Evolutionary conservation across 1,140 invertebrate species (phyloP).

Genomic region (Drosophila insularis): DNA sequence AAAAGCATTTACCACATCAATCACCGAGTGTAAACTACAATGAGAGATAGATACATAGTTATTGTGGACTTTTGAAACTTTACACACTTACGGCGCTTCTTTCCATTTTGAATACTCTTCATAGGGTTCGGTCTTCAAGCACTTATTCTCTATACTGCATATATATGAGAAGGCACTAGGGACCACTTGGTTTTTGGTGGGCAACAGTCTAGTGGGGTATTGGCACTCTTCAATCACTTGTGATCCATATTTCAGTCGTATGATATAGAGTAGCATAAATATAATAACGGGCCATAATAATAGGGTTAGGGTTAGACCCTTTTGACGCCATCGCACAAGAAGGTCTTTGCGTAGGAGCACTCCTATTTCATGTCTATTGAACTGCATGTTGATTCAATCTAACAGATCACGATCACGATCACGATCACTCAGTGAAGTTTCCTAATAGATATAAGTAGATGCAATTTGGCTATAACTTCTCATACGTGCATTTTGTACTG

Average conservation of each 20-base stretch:
- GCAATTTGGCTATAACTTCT: not conserved
- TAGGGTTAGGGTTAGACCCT: constrained; percentile 68
- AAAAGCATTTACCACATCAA: constrained; percentile 83
- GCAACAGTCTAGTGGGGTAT: constrained; percentile 86
- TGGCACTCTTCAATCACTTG: constrained; percentile 81
- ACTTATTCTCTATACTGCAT: constrained; percentile 86
- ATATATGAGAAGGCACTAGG: constrained; percentile 87
- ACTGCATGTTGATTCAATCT: constrained; percentile 24
- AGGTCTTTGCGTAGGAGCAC: constrained; percentile 78
- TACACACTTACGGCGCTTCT: constrained; percentile 84
- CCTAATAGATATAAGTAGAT: too few species aligned
- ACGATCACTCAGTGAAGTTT: too few species aligned
- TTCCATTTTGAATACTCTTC: constrained; percentile 85
- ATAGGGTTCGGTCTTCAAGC: constrained; percentile 84
- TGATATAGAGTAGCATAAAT: constrained; percentile 76
- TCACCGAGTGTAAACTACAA: constrained; percentile 82
- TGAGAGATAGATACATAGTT: not conserved
- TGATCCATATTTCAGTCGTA: constrained; percentile 72
- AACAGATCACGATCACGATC: not conserved
- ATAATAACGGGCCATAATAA: constrained; percentile 65
- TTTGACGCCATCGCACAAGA: constrained; percentile 73
- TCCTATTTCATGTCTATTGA: constrained; percentile 66
- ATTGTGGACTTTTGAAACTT: too few species aligned
- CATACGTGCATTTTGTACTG: constrained; percentile 6
- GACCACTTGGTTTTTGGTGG: constrained; percentile 84